phyloP scores from a whole-genome alignment of 2,797 vertebrate species.

The Saxicola maurus region DNA sequence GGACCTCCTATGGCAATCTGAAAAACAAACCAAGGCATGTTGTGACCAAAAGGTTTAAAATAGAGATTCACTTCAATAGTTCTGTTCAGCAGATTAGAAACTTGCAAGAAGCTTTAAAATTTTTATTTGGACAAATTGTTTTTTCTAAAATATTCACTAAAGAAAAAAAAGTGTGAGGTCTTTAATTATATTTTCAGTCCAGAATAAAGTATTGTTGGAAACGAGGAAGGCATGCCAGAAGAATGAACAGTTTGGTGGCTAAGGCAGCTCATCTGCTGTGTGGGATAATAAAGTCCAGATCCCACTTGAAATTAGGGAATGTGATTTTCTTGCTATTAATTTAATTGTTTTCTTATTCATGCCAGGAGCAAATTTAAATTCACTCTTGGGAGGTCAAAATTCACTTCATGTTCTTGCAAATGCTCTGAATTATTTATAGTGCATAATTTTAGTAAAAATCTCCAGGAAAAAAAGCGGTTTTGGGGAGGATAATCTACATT shows the following conservation, averaged over 20 bases:
- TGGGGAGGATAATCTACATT: neutral
- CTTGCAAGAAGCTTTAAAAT: neutral
- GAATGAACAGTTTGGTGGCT: slow-evolving; percentile 6
- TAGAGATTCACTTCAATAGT: neutral
- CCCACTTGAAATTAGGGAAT: slow-evolving; percentile 6
- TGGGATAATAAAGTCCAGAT: slow-evolving; percentile 40
- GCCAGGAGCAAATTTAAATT: slow-evolving; percentile 37
- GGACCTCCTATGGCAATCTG: rapidly evolving
- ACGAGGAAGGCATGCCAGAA: neutral
- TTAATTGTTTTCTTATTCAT: slow-evolving; percentile 48
- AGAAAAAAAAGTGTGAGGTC: neutral
- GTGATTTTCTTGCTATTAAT: slow-evolving; percentile 43
- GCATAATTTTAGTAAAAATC: neutral
- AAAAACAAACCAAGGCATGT: neutral
- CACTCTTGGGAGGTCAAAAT: slow-evolving; percentile 34
- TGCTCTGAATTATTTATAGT: neutral
- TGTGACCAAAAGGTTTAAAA: neutral
- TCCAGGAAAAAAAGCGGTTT: neutral
- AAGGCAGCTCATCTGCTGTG: slow-evolving; percentile 18
- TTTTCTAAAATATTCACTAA: neutral
- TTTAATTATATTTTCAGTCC: neutral
- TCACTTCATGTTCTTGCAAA: slow-evolving; percentile 4
- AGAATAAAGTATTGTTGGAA: neutral
- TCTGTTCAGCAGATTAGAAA: neutral
- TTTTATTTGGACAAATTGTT: neutral